Percentiles rank a stretch among this genome's conserved stretches.
Evolutionary conservation across 2,797 vertebrate species (phyloP).

Genomic region (Enteromius mattozi): DNA sequence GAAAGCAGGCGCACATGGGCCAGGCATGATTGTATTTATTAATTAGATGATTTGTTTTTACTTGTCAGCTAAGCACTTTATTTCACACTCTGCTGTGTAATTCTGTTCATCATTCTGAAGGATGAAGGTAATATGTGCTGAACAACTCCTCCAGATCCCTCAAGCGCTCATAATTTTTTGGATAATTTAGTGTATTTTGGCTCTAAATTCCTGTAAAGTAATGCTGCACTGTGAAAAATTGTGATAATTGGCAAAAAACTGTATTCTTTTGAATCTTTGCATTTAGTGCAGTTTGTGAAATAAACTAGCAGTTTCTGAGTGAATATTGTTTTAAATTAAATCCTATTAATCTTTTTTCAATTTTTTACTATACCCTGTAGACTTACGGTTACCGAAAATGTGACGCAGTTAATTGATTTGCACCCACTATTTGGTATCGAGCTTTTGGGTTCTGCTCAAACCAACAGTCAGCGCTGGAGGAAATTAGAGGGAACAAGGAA

Average conservation of each 20-base stretch:
- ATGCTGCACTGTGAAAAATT: background rate
- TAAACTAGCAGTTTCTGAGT: background rate
- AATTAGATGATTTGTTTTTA: constrained; percentile 81
- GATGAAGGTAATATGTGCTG: constrained; percentile 45
- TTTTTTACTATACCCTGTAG: constrained; percentile 47
- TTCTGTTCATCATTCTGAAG: constrained; percentile 64
- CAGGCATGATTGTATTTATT: constrained; percentile 76
- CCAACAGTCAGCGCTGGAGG: constrained; percentile 63
- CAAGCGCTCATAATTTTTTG: constrained; percentile 48
- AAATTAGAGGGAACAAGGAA: constrained; percentile 61
- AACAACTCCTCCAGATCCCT: constrained; percentile 61
- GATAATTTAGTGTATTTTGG: constrained; percentile 54
- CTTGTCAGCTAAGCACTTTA: constrained; percentile 76
- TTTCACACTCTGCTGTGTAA: constrained; percentile 70
- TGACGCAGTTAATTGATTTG: constrained; percentile 74
- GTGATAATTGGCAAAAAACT: background rate
- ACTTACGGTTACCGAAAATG: constrained; percentile 48
- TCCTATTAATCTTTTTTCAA: background rate
- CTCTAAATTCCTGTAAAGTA: constrained; percentile 41
- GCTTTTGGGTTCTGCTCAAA: constrained; percentile 62
- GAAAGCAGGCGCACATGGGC: constrained; percentile 63
- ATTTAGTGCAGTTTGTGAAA: background rate
- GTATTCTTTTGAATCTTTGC: background rate
- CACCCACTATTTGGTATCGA: constrained; percentile 66
- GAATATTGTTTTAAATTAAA: background rate